Evolutionary conservation across 2,113 vertebrate genomes (phyloP).

Genomic region (Hemibagrus wyckioides): DNA sequence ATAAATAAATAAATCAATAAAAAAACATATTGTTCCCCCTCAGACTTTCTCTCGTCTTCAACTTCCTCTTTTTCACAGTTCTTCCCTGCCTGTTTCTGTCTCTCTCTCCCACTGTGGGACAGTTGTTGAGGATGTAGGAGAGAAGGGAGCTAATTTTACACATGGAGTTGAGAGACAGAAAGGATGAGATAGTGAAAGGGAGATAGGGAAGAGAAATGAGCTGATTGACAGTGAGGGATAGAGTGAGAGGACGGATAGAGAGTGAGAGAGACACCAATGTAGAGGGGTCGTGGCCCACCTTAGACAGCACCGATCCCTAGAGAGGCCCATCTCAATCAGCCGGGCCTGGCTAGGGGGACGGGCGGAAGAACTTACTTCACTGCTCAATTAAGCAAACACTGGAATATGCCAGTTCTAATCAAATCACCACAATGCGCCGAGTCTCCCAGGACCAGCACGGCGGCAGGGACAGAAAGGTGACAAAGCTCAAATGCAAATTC

Average conservation of each 20-base stretch:
- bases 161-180: constrained; percentile 40
- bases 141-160: constrained; percentile 50
- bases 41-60: not conserved
- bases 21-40: not conserved
- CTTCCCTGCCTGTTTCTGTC: not conserved
- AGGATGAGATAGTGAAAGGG: constrained; percentile 2
- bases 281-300: constrained; percentile 3
- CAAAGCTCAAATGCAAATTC: constrained; percentile 41
- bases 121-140: constrained; percentile 61
- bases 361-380: constrained; percentile 64
- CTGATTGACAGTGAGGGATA: constrained; percentile 45
- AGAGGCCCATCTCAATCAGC: constrained; percentile 74
- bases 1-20: not conserved
- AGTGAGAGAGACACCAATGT: constrained; percentile 52
- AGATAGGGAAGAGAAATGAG: constrained; percentile 54
- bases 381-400: constrained; percentile 70
- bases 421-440: constrained; percentile 61
- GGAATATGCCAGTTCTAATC: constrained; percentile 66
- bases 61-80: not conserved
- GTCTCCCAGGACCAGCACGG: constrained; percentile 55
- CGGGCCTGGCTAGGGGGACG: constrained; percentile 66
- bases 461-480: not conserved
- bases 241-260: constrained; percentile 17
- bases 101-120: constrained; percentile 63
- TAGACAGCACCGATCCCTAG: constrained; percentile 56